Conservation (phyloP, 1,140 invertebrate species). For the Orchestia grillus region DNA sequence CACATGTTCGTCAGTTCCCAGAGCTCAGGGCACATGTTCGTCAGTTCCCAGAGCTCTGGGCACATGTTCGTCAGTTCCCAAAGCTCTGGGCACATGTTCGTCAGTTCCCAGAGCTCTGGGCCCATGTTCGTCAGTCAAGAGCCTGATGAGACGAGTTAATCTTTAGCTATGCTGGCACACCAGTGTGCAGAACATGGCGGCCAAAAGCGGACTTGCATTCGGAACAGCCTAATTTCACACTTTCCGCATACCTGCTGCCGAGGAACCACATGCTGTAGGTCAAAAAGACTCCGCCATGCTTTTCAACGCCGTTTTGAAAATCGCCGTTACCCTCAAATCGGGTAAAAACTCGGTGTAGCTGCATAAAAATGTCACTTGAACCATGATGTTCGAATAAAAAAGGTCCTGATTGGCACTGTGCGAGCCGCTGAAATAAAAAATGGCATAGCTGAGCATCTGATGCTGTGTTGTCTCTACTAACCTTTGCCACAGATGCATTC, state of each 20-base stretch:
- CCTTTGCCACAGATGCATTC: neutral
- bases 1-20: no score
- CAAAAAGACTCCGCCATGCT: neutral
- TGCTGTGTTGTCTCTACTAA: neutral
- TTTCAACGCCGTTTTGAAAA: neutral
- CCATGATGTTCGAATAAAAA: neutral
- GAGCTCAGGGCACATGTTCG: no score
- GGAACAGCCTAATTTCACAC: neutral
- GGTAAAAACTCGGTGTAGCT: neutral
- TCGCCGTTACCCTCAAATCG: slow-evolving; percentile 7
- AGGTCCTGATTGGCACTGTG: neutral
- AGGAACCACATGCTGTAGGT: neutral
- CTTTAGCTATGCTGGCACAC: no score
- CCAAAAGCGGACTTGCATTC: neutral
- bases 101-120: no score
- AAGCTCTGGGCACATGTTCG: no score
- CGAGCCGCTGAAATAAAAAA: neutral
- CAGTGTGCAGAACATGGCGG: neutral
- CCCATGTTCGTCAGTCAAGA: no score
- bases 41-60: no score
- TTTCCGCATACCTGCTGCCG: neutral
- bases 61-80: no score
- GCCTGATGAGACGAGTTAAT: no score
- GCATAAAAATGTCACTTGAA: slow-evolving; percentile 14
- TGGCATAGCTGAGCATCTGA: neutral